Conservation (phyloP, 2,888 invertebrate species). For the Clistopyga incitator region DNA sequence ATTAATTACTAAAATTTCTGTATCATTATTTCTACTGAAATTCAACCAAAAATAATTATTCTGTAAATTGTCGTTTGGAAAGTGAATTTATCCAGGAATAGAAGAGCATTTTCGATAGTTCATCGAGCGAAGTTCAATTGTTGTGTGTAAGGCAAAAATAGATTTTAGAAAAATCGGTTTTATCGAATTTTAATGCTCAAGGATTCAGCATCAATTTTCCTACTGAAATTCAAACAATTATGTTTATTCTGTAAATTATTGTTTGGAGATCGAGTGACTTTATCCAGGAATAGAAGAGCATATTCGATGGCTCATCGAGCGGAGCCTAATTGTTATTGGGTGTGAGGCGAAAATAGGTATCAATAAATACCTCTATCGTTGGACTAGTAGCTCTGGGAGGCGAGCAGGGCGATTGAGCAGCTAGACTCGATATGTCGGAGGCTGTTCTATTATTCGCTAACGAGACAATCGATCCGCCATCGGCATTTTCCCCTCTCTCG, state of each 20-base stretch:
- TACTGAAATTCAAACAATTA: no score
- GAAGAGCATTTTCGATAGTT: background rate
- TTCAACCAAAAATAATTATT: no score
- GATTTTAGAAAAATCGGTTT: background rate
- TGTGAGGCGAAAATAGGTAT: background rate
- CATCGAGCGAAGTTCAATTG: no score
- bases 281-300: background rate
- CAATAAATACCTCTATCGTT: conserved; percentile 87
- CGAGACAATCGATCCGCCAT: conserved; percentile 80
- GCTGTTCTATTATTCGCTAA: conserved; percentile 85
- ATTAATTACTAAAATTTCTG: no score
- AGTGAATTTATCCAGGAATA: background rate
- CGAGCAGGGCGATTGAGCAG: conserved; percentile 89
- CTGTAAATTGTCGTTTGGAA: no score
- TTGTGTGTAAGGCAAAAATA: conserved; percentile 1
- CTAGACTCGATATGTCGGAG: conserved; percentile 90
- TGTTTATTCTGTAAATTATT: no score
- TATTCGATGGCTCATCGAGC: background rate
- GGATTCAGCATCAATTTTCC: no score
- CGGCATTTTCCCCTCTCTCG: conserved; percentile 78
- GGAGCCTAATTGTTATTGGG: background rate
- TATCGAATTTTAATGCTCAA: background rate
- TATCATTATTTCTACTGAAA: no score
- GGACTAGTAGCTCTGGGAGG: conserved; percentile 94
- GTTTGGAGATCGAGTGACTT: no score